These are phyloP conservation scores for Picus viridis DNA, from an alignment of 2,797 vertebrate genomes.

Conservation along the genomic window DNA sequence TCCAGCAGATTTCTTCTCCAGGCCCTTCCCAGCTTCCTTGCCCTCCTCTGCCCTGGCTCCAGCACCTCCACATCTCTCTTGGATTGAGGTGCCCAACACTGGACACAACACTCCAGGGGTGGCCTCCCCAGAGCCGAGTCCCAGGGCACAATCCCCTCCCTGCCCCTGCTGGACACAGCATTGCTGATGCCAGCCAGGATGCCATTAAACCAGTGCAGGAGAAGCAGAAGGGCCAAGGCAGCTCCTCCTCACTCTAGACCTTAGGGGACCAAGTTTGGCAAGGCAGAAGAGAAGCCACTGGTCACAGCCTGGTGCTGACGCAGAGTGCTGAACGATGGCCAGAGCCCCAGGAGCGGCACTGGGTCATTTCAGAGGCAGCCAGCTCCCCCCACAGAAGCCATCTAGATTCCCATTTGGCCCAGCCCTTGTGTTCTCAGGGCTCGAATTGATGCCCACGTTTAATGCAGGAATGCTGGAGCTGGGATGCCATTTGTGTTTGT, in stretches of 20 bases:
- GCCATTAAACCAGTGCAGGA: neutral
- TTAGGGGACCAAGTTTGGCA: neutral
- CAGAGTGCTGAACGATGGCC: neutral
- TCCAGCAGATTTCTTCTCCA: too few relatives aligned
- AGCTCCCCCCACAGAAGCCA: neutral
- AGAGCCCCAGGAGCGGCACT: neutral
- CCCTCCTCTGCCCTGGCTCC: too few relatives aligned
- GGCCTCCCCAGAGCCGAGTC: too few relatives aligned
- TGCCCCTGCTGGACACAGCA: too few relatives aligned
- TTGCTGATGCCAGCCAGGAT: too few relatives aligned
- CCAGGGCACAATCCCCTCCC: too few relatives aligned
- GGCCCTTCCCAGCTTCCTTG: too few relatives aligned
- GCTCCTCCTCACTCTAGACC: neutral
- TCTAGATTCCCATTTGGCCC: constrained; percentile 3
- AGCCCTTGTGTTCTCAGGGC: neutral
- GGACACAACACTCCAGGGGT: too few relatives aligned
- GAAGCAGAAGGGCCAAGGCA: neutral
- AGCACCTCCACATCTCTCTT: too few relatives aligned
- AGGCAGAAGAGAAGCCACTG: fast-evolving
- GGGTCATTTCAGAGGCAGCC: constrained; percentile 1
- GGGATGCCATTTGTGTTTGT: constrained; percentile 64
- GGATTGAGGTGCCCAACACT: too few relatives aligned
- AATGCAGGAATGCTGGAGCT: constrained; percentile 38
- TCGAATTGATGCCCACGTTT: neutral
- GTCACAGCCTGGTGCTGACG: neutral